These are phyloP conservation scores for Nephotettix cincticeps DNA, from an alignment of 1,140 invertebrate species.

Conservation along the genomic window DNA sequence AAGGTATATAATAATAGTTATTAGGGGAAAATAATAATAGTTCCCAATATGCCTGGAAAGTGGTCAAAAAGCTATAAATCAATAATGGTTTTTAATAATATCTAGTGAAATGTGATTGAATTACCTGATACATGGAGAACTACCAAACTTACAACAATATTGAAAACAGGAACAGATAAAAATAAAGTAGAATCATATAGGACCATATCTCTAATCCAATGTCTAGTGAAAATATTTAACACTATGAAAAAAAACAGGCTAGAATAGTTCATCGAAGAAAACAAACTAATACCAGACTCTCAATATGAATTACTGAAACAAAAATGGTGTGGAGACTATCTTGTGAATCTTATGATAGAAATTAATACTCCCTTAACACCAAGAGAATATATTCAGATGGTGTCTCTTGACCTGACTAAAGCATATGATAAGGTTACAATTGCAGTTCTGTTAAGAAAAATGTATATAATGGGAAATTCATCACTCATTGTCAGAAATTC, in stretches of 20 bases:
- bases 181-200: background rate
- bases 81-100: background rate
- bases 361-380: background rate
- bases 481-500: background rate
- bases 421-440: background rate
- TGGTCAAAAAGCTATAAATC: background rate
- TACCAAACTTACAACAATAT: background rate
- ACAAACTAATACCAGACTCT: background rate
- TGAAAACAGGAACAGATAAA: background rate
- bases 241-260: background rate
- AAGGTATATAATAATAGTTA: no score
- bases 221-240: background rate
- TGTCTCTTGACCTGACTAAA: background rate
- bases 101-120: background rate
- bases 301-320: background rate
- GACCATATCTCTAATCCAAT: background rate
- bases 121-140: background rate
- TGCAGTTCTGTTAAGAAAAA: background rate
- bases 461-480: background rate
- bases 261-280: background rate
- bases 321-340: background rate
- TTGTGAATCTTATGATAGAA: background rate
- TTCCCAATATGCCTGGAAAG: background rate
- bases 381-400: background rate
- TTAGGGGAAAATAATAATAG: no score